phyloP scores from a whole-genome alignment of 2,888 invertebrate species.

The Eulithis testata region DNA sequence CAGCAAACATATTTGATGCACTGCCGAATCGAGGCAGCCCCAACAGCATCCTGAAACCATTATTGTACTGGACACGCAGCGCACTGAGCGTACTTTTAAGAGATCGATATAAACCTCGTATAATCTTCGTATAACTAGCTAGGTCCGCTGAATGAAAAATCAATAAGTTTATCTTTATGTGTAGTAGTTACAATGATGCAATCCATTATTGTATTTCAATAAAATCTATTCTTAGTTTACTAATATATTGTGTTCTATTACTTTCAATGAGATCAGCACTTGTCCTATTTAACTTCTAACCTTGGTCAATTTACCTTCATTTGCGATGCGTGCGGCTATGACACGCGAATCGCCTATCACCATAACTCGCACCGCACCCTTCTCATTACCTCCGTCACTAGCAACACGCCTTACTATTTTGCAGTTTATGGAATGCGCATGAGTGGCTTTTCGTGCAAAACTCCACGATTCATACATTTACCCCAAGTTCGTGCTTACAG shows the following conservation, averaged over 20 bases:
- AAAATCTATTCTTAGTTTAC: not conserved
- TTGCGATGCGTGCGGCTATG: constrained; percentile 15
- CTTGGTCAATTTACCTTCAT: constrained; percentile 11
- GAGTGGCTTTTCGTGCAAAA: constrained; percentile 65
- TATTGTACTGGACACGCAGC: no score
- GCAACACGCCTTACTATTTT: constrained; percentile 28
- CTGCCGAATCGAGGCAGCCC: no score
- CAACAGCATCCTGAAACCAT: no score
- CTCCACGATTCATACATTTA: constrained; percentile 54
- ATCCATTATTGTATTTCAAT: not conserved
- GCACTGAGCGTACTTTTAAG: no score
- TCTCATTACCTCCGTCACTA: constrained; percentile 27
- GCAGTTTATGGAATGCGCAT: constrained; percentile 55
- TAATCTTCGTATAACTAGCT: no score
- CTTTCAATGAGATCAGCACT: constrained; percentile 3
- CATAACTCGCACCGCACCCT: constrained; percentile 23
- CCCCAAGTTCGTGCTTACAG: constrained; percentile 29
- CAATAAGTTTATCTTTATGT: no score
- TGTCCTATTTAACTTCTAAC: constrained; percentile 9
- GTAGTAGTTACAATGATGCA: not conserved
- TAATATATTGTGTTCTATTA: not conserved
- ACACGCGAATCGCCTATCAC: constrained; percentile 20
- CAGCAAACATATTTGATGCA: no score
- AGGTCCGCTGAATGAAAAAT: no score
- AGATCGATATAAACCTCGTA: no score